Base-by-base conservation (phyloP, 1,140 invertebrate species). In the Hesperophylax magnus region DNA sequence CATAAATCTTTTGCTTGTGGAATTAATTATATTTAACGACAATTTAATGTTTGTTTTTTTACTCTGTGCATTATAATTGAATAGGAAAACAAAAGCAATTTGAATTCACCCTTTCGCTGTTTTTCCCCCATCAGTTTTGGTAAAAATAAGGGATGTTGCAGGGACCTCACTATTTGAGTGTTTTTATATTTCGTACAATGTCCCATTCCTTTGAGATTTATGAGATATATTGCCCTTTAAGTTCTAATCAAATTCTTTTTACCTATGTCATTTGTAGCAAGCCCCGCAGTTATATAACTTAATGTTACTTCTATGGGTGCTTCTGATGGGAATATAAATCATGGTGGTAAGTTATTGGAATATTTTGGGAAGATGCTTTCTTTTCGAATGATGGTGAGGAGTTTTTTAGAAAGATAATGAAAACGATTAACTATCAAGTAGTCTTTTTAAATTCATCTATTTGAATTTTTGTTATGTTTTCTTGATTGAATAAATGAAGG, bases 21-120 rank as follows among this genome's bases (percentile, higher is more conserved):
- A 69, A 71, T 71, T 71, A 71, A 71, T 69, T 71, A 71, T 14
- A 7, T 71, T 22, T 71, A 71, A 71, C 39, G 67, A 71, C 39
- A 22, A 20, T 71, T 71, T 71, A 71, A 71, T 71, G 67, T 22
- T 71, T 53, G 15, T 71, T 71, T 52, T 71, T 71, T n/a, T 52
- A 52, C 18, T 14, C 9, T 22, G 39, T 6, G 8, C 34, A 47
- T 47, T 52, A 24, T 71, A 71, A 71, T 71, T 71, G 39, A 71
- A 52, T 52, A n/a, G 31, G 22, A 52, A 71, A 71, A 71, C 67
- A 52, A 52, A 52, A 71, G 39, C 39, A 47, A 52, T 71, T 71
- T 71, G 31, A 18, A 53, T 71, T 71, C 67, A 47, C 67, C 67
- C 39, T 53, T 71, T 71, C 6, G 18, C n/a, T 22, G 8, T 34